A percentile compares a stretch with the other conserved stretches of the same genome.
phyloP scores from a whole-genome alignment of 2,113 vertebrate genomes.

The Oreochromis spilurus region DNA sequence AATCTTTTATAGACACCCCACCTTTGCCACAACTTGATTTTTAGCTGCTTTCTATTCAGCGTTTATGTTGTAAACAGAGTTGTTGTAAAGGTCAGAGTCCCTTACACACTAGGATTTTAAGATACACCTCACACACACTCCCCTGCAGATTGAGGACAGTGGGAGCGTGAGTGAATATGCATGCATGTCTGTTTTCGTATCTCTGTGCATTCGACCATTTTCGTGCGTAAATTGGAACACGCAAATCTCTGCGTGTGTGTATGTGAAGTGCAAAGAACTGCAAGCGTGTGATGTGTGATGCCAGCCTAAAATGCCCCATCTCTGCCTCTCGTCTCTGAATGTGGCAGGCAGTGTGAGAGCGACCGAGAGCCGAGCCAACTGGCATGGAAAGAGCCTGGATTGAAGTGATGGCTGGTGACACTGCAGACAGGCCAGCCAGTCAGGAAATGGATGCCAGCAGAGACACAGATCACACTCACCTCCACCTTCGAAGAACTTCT shows the following conservation, averaged over 20 bases:
- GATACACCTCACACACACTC: neutral
- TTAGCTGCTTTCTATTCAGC: neutral
- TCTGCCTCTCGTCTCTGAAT: conserved; percentile 7
- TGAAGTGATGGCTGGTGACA: conserved; percentile 60
- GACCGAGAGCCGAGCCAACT: conserved; percentile 12
- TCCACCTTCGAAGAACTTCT: conserved; percentile 25
- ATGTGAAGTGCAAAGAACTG: neutral
- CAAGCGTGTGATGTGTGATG: neutral
- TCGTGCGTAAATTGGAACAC: neutral
- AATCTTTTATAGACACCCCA: neutral
- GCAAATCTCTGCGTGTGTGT: neutral
- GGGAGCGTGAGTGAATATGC: neutral
- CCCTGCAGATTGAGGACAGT: neutral
- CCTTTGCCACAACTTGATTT: neutral
- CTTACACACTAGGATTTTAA: conserved; percentile 18
- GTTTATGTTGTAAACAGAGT: conserved; percentile 6
- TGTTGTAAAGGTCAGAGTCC: conserved; percentile 27
- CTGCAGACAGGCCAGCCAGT: conserved; percentile 36
- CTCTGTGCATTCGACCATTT: neutral
- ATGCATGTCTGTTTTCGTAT: neutral
- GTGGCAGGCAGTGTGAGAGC: conserved; percentile 14
- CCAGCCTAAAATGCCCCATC: neutral
- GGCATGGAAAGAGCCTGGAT: conserved; percentile 3
- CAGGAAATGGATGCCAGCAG: conserved; percentile 33
- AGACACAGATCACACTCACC: conserved; percentile 37